Evolutionary conservation across 2,888 invertebrate genomes (phyloP), one percentile per base, ranked within the genome.

Genomic region (Stramonita haemastoma): DNA sequence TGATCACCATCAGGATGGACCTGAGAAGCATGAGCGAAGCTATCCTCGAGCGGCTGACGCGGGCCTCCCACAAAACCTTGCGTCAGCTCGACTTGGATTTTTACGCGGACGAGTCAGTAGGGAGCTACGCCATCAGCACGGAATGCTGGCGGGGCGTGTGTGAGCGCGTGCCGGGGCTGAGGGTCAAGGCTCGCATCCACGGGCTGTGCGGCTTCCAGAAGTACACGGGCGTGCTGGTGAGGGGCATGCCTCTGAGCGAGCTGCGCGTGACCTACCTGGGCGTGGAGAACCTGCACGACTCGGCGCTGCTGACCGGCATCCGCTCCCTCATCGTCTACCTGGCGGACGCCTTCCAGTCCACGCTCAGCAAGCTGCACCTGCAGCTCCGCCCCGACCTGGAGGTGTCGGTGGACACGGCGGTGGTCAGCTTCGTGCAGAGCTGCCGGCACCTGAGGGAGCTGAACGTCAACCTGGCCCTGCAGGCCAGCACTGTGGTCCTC

Each of bases 201-300:
- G 87, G 73, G 19, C 73, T 87, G 46, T 87, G 87, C 46, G 32
- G 87, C 15, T 73, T 87, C 60, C 73, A 73, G 46, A 87, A 87
- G 60, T 77, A 87, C 77, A 32, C 87, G 73, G 73, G 73, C 36
- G 70, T 77, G n/a, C 77, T 87, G 26, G 87, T 77, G 19, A 34
- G 77, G 19, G 73, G 56, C 2, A 34, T 87, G 36, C 87, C 87
- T 5, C 19, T 87, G 73, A 70, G 36, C n/a, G 87, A 87, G 86
- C 60, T 86, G 32, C 86, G 86, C n/a, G 32, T 86, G 86, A 66
- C 86, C 19, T 86, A 86, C 86, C 86, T 86, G 32, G 86, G 86
- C 15, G 86, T 86, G 60, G 86, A 86, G 34, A 66, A 86, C 66
- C 86, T 86, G 86, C 2, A 60, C 11, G 60, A 86, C 34, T 66